Percentiles rank a stretch among this genome's conserved stretches.
Conservation (phyloP, 1,140 invertebrate genomes). For the Vollenhovia emeryi region DNA sequence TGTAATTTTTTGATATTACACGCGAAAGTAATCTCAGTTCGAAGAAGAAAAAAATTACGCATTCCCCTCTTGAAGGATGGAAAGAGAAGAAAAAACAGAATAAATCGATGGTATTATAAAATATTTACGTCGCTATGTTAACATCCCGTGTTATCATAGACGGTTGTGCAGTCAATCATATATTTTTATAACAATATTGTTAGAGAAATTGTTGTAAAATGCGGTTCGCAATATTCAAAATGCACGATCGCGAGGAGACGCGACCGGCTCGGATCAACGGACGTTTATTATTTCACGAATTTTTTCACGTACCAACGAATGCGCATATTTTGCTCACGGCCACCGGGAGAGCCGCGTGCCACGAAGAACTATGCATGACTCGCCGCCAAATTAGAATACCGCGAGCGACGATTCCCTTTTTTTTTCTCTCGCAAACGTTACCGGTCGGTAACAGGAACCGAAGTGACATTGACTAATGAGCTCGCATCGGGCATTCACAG, state of each 20-base stretch:
- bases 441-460: not conserved
- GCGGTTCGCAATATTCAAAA: not conserved
- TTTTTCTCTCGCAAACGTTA: not conserved
- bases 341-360: slow-evolving; percentile 31
- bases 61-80: not conserved
- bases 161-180: not conserved
- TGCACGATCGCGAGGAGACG: slow-evolving; percentile 36
- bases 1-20: not conserved
- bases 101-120: not conserved
- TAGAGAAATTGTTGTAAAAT: not conserved
- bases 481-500: slow-evolving; percentile 40
- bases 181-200: not conserved
- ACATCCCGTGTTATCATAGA: not conserved
- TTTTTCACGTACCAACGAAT: slow-evolving; percentile 62
- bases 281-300: slow-evolving; percentile 62
- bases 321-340: slow-evolving; percentile 66
- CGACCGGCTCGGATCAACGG: not conserved
- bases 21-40: not conserved
- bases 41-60: not conserved
- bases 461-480: slow-evolving; percentile 59
- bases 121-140: not conserved
- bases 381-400: slow-evolving; percentile 69
- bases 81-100: not conserved
- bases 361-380: slow-evolving; percentile 57
- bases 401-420: not conserved